Percentiles rank a stretch among this genome's conserved stretches.
phyloP scores from a whole-genome alignment of 2,113 vertebrate species.

The Eubucco bourcierii region DNA sequence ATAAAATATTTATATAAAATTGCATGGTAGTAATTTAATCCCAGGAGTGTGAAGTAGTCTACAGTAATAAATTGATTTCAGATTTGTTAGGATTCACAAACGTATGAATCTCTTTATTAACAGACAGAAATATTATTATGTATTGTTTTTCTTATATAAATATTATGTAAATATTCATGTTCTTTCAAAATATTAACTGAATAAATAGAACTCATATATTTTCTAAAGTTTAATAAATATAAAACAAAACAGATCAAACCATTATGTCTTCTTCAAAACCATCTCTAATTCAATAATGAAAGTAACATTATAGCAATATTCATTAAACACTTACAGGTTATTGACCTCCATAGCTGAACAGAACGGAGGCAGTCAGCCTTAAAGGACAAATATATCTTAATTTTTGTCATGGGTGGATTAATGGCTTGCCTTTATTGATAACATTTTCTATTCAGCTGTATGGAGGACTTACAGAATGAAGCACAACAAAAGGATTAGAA shows the following conservation, averaged over 20 bases:
- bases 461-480: constrained; percentile 28
- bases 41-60: constrained; percentile 25
- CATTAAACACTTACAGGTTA: constrained; percentile 71
- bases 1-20: constrained; percentile 52
- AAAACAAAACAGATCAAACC: constrained; percentile 57
- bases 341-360: constrained; percentile 67
- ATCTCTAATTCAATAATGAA: constrained; percentile 70
- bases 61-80: constrained; percentile 49
- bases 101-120: constrained; percentile 29
- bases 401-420: constrained; percentile 69
- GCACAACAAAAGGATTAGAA: constrained; percentile 55
- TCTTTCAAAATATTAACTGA: constrained; percentile 41
- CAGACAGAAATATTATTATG: not conserved
- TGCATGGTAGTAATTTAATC: constrained; percentile 14
- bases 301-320: constrained; percentile 66
- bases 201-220: constrained; percentile 3
- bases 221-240: constrained; percentile 59
- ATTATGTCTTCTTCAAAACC: constrained; percentile 59
- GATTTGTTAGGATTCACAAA: constrained; percentile 27
- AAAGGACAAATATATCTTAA: constrained; percentile 72
- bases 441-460: constrained; percentile 58
- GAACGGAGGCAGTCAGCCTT: constrained; percentile 63
- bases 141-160: constrained; percentile 40
- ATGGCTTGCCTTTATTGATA: constrained; percentile 67
- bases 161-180: not conserved